Evolutionary conservation across 2,113 vertebrate genomes (phyloP), one percentile per base, ranked within the genome.

Genomic region (Chaetodon auriga): DNA sequence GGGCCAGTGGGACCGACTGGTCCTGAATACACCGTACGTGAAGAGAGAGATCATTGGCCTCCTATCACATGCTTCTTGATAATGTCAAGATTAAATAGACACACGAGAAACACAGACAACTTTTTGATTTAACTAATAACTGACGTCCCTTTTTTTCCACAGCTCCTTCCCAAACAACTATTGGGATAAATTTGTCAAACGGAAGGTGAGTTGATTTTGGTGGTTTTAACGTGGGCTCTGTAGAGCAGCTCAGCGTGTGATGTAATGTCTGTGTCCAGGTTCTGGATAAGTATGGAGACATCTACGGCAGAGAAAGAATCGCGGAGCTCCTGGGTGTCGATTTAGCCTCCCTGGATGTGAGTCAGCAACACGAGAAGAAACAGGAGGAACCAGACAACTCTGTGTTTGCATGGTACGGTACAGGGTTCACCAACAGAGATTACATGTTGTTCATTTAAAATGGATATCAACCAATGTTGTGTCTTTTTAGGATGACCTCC

Each of bases 161-260:
- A 98, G 97, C 57, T 98, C 97, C 16, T 98, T 97, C 88, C 97
- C 97, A 58, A 97, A 95, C 93, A 98, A 98, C 92, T 98, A 98
- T 68, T 98, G 97, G 97, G 97, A 98, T 92, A 98, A 98, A 87
- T 98, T 98, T 94, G 97, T 98, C 43, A 98, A 98, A 85, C 90
- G 97, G 76, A 98, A 98, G 97, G 97, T 98, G 83, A 95, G 92
- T 41, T 62, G 15, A 12, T 14, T 69, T 78, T 19, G 49, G 68
- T 75, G 14, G 11, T 61, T 68, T 79, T 9, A 0, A 78, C 45
- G 60, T n/a, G 4, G 16, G 1, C 49, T 58, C 15, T 35, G 19
- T n/a, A 10, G 25, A 58, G 7, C 55, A 45, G 41, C 8, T 36
- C 16, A 1, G 60, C 10, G 12, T 69, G 18, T 63, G 19, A 85